Base-by-base conservation (phyloP, 2,113 vertebrate species). In the Cathartes aura region DNA sequence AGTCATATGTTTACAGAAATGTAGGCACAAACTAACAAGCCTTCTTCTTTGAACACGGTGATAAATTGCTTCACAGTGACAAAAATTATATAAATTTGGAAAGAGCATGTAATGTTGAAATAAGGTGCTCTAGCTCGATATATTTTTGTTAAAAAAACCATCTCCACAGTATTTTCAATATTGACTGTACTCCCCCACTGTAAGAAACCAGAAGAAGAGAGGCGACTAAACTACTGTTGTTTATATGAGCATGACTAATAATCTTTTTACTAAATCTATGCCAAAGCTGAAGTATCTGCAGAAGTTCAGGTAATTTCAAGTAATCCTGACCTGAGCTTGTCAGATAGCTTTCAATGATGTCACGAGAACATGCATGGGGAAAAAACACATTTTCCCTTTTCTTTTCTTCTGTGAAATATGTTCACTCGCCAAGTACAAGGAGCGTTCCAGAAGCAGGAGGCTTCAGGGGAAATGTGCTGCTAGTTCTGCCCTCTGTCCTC, bases 351-450 rank as follows among this genome's bases (percentile, higher is more conserved):
- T 78, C 50, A 24, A 24, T 36, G 30, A 71, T 13, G 15, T 29
- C 13, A 56, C 29, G 12, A 72, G 7, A 90, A 36, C 3, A 48
- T 6, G 5, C 16, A 19, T 22, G 22, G 5, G 8, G 52, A 48
- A 83, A 83, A 89, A 67, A 2, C 2, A 27, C 4, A 15, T 52
- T 42, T 43, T 27, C 4, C 29, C 11, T 15, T 60, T 70, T 72
- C 72, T n/a, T 9, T 45, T 67, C 34, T 66, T 74, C 47, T 48
- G 4, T 7, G 20, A 81, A 53, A 21, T 72, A 56, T 0, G 0
- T 79, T 89, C 36, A 43, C 14, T 64, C 0, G 0, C 24, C 9
- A 26, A 36, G 21, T 43, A 38, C 0, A 0, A 52, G 38, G 36
- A 75, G 10, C 0, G 1, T 11, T 80, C 12, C 8, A 29, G n/a